Base-by-base conservation (phyloP, 2,888 invertebrate species). In the Agonum fuliginosum region DNA sequence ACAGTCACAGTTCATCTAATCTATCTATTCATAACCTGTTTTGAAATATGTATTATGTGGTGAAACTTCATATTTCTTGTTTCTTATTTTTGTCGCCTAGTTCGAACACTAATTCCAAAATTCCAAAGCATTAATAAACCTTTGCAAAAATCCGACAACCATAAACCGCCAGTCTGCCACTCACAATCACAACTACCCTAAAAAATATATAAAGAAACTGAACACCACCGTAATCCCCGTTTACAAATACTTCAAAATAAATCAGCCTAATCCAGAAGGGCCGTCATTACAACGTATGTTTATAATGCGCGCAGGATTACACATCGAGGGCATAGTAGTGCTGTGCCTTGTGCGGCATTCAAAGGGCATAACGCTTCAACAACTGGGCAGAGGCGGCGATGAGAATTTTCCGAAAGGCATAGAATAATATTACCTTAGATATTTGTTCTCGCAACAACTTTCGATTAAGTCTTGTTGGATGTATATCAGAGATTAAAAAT, bases 181-280 rank as follows among this genome's bases (percentile, higher is more conserved):
- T 30, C 30, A 30, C n/a, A n/a, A n/a, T 37, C 37, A 37, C 37
- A 37, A 10, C 37, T 17, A 46, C 46, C 46, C 46, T 46, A 30
- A 62, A 62, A 46, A 70, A 46, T 17, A n/a, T 27, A 67, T 67
- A 41, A 17, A 67, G 82, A 82, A 78, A 80, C 79, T 77, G 65
- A 79, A 79, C 73, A 80, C 78, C 79, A 79, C 80, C 78, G 72
- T 74, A 85, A 85, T 85, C 85, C 83, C 80, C 83, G 84, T 84
- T 84, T 85, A 85, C 84, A 85, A 85, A 85, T 85, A 85, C 85
- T 85, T 77, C 83, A 82, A 85, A 83, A 85, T 85, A 85, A 85
- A 85, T 85, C 85, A 84, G 84, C 83, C 83, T 85, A 84, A 85
- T 85, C 84, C 83, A 79, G 81, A 80, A 79, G 80, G 78, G 74